Evolutionary conservation across 2,888 invertebrate species (phyloP).

Genomic region (Selenia dentaria): DNA sequence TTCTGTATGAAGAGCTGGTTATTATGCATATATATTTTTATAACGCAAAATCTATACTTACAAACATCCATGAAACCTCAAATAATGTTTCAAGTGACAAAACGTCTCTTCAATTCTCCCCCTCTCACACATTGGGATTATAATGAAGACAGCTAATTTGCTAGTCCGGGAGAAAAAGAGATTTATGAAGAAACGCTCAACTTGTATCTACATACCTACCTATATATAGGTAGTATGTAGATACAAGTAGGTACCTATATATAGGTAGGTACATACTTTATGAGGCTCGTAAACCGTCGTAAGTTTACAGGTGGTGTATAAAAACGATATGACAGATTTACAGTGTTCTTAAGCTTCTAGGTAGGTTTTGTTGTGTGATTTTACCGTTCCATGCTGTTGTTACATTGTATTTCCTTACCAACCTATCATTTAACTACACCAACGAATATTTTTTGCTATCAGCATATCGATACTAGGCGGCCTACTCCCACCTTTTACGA

Average conservation of each 20-base stretch:
- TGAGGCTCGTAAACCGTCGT: slow-evolving; percentile 10
- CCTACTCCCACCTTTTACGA: too few species aligned
- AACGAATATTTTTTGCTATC: too few species aligned
- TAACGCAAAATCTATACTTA: too few species aligned
- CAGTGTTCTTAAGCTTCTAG: neutral
- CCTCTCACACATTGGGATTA: slow-evolving; percentile 43
- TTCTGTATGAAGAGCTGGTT: too few species aligned
- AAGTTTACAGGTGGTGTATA: slow-evolving; percentile 15
- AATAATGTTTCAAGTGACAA: slow-evolving; percentile 30
- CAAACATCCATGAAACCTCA: slow-evolving; percentile 11
- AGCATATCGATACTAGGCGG: too few species aligned
- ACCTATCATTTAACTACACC: too few species aligned
- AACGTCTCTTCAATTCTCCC: slow-evolving; percentile 23
- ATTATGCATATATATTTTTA: too few species aligned
- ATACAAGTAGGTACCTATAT: too few species aligned
- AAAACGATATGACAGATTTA: neutral
- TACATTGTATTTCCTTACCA: too few species aligned
- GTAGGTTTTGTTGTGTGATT: too few species aligned
- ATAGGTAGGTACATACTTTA: neutral
- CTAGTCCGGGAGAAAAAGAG: slow-evolving; percentile 25
- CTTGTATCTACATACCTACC: neutral
- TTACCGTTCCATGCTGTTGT: too few species aligned
- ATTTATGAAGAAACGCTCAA: slow-evolving; percentile 27
- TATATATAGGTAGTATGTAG: too few species aligned
- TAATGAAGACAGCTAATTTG: slow-evolving; percentile 44